These are phyloP conservation scores for Girardia tigrina DNA, from an alignment of 2,888 invertebrate genomes.

Conservation along the genomic window DNA sequence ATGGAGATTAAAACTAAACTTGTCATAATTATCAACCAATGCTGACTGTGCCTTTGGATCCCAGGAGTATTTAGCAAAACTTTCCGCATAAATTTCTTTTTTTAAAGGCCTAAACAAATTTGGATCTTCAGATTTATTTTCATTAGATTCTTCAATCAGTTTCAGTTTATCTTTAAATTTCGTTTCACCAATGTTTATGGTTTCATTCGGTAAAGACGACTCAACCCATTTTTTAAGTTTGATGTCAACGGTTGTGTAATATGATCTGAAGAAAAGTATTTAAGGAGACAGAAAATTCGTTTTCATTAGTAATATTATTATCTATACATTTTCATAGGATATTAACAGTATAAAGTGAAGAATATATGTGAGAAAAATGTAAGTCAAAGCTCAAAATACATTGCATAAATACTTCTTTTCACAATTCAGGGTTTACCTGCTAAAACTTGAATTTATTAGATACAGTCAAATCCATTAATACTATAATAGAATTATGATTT, in stretches of 20 bases:
- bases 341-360: too few relatives aligned
- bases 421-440: too few relatives aligned
- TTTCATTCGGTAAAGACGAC: conserved; percentile 67
- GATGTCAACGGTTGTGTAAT: conserved; percentile 63
- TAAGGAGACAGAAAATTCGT: too few relatives aligned
- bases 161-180: conserved; percentile 57
- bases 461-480: too few relatives aligned
- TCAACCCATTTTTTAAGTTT: conserved; percentile 91
- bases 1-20: background rate
- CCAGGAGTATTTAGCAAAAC: conserved; percentile 65
- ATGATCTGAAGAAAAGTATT: conserved; percentile 28
- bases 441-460: too few relatives aligned
- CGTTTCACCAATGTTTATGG: conserved; percentile 71
- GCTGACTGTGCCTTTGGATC: conserved; percentile 64
- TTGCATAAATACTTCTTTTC: too few relatives aligned
- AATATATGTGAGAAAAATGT: too few relatives aligned
- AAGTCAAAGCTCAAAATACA: too few relatives aligned
- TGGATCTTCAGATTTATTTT: conserved; percentile 37
- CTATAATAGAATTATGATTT: too few relatives aligned
- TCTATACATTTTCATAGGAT: too few relatives aligned
- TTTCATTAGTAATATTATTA: too few relatives aligned
- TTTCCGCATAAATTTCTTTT: background rate
- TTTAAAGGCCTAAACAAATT: conserved; percentile 33
- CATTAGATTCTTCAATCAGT: conserved; percentile 55
- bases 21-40: conserved; percentile 54